Evolutionary conservation across 2,113 vertebrate genomes (phyloP).

Genomic region (Ictalurus furcatus): DNA sequence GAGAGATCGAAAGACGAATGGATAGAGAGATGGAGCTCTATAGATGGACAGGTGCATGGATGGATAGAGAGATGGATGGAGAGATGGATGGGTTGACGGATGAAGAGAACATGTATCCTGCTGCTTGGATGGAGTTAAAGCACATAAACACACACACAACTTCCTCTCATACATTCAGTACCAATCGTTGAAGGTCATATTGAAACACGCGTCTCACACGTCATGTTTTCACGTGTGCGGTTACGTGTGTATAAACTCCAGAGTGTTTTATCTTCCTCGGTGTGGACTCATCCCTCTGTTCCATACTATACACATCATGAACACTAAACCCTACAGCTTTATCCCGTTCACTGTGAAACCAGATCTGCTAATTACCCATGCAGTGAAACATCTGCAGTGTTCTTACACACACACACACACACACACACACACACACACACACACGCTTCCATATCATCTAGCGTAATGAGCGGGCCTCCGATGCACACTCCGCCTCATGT

Average conservation of each 20-base stretch:
- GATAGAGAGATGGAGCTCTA: too few species aligned
- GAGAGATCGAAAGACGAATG: background rate
- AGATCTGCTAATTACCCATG: conserved; percentile 51
- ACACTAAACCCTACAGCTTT: background rate
- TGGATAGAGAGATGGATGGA: background rate
- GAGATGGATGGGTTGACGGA: background rate
- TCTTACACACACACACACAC: conserved; percentile 40
- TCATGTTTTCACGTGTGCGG: background rate
- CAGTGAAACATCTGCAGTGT: conserved; percentile 54
- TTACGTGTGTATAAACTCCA: background rate
- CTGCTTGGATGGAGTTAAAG: too few species aligned
- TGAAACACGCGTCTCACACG: background rate
- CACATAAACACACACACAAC: too few species aligned
- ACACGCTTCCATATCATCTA: conserved; percentile 37
- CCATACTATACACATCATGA: background rate
- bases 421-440: background rate
- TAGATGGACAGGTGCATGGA: background rate
- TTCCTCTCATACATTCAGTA: too few species aligned
- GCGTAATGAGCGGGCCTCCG: conserved; percentile 63
- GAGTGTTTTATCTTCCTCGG: background rate
- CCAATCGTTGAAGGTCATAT: too few species aligned
- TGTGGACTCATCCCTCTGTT: background rate
- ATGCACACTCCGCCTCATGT: conserved; percentile 48
- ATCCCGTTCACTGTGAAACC: conserved; percentile 23
- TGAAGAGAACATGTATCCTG: background rate